Conservation (phyloP, 1,140 invertebrate genomes). For the Brachystomella parvula region DNA sequence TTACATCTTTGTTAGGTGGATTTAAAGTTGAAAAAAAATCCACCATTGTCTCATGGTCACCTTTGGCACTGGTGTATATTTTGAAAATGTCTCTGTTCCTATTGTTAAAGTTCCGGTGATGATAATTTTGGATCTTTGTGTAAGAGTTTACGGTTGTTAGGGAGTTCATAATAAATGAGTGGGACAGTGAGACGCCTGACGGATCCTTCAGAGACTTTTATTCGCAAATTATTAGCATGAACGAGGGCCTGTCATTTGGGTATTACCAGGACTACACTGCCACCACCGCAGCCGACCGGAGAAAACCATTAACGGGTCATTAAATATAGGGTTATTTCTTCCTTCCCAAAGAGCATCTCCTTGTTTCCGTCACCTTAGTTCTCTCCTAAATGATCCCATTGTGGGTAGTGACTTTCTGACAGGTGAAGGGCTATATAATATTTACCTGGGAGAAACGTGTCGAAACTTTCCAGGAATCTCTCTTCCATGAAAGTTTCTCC, state of each 20-base stretch:
- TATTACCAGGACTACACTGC: neutral
- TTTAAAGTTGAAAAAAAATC: neutral
- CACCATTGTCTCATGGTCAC: neutral
- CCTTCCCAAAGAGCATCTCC: conserved; percentile 1
- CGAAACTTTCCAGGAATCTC: neutral
- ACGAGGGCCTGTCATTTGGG: conserved; percentile 1
- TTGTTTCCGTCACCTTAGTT: neutral
- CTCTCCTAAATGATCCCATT: neutral
- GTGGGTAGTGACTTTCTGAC: neutral
- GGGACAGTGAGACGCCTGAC: neutral
- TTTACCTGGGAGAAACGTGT: neutral
- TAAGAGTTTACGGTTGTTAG: neutral
- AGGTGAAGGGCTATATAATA: neutral
- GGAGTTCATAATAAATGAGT: neutral
- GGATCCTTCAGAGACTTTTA: neutral
- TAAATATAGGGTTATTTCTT: conserved; percentile 1
- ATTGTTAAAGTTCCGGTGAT: neutral
- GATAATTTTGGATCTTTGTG: neutral
- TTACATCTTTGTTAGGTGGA: neutral
- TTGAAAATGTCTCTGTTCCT: neutral
- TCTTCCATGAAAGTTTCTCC: neutral
- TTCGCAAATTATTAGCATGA: neutral
- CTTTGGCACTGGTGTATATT: neutral
- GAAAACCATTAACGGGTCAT: conserved; percentile 7
- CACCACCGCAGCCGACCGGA: neutral